These are phyloP conservation scores for Chromoteleia sp. DNA, from an alignment of 2,888 invertebrate genomes.

Conservation along the genomic window DNA sequence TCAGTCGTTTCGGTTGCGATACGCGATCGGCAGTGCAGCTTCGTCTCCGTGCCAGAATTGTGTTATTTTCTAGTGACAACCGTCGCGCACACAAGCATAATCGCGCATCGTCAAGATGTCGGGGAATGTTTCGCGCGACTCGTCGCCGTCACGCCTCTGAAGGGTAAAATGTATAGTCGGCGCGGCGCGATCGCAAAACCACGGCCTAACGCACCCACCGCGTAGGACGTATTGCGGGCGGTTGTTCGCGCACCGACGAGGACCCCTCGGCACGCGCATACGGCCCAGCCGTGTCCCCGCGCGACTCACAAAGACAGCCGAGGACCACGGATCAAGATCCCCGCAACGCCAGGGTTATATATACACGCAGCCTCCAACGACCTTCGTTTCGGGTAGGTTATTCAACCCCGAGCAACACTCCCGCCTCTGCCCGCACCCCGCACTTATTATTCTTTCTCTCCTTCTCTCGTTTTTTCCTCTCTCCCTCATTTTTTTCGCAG, in stretches of 20 bases:
- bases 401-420: conserved; percentile 44
- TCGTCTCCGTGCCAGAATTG: conserved; percentile 32
- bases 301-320: conserved; percentile 11
- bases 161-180: conserved; percentile 80
- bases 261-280: conserved; percentile 4
- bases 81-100: conserved; percentile 11
- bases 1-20: conserved; percentile 35
- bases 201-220: conserved; percentile 77
- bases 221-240: conserved; percentile 58
- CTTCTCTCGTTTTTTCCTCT: not conserved
- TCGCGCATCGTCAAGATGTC: conserved; percentile 79
- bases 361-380: conserved; percentile 43
- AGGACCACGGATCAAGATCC: conserved; percentile 3
- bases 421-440: conserved; percentile 9
- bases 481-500: no score
- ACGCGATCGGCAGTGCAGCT: conserved; percentile 46
- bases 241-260: conserved; percentile 4
- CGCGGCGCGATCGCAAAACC: conserved; percentile 75
- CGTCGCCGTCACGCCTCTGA: conserved; percentile 73
- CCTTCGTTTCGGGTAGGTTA: conserved; percentile 64
- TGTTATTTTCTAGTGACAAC: conserved; percentile 30
- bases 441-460: conserved; percentile 4
- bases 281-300: conserved; percentile 13
- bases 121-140: conserved; percentile 82
- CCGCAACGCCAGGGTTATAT: not conserved